Evolutionary conservation across 1,140 invertebrate species (phyloP).

Genomic region (Paraescarpia echinospica): DNA sequence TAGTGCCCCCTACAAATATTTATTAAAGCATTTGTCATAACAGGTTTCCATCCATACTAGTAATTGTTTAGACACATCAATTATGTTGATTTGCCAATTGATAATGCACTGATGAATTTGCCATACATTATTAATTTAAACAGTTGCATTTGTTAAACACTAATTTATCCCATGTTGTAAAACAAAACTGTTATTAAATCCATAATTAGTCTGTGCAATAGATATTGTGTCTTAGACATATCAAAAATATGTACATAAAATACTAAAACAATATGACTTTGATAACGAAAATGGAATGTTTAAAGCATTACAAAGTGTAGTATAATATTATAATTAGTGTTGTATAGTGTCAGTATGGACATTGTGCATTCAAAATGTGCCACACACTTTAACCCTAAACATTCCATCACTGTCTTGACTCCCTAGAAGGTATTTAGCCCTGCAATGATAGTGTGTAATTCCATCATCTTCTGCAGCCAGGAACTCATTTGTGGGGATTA

Average conservation of each 20-base stretch:
- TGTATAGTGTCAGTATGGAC: background rate
- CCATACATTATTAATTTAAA: background rate
- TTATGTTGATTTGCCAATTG: background rate
- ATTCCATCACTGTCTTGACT: background rate
- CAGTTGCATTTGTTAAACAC: too few species aligned
- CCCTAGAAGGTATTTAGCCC: background rate
- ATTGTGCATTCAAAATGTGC: background rate
- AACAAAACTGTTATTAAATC: too few species aligned
- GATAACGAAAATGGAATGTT: background rate
- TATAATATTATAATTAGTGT: background rate
- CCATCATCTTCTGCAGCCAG: background rate
- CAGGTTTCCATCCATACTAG: too few species aligned
- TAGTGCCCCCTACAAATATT: too few species aligned
- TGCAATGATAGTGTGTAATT: background rate
- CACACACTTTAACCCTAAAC: background rate
- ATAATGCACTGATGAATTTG: background rate
- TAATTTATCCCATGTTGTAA: too few species aligned
- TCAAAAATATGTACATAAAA: too few species aligned
- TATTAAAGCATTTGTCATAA: too few species aligned
- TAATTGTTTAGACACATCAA: background rate
- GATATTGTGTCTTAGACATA: too few species aligned
- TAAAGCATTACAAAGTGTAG: background rate
- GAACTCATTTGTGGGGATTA: background rate
- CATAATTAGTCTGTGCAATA: too few species aligned
- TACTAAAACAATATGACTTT: too few species aligned